Evolutionary conservation across 1,140 invertebrate genomes (phyloP), one percentile per base, ranked within the genome.

Genomic region (Achatina immaculata): DNA sequence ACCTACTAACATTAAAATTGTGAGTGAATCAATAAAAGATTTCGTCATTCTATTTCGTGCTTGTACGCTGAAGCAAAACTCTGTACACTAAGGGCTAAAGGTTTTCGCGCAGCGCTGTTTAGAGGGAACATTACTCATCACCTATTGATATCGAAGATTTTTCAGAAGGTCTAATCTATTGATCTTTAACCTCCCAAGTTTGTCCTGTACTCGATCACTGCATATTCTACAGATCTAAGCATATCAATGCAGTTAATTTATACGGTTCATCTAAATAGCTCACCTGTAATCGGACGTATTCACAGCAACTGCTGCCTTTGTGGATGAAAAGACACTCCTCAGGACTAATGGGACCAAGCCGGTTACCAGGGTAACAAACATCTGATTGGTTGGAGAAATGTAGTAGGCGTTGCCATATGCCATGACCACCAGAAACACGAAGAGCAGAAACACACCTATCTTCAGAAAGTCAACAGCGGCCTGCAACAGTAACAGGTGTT

Each of bases 341-440:
- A 78, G 31, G 7, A 82, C 38, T 19, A 82, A 42, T 0, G 81
- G 81, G 16, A 77, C 68, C 62, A 76, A 45, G 16, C 81, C 81
- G 1, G 81, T 55, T 28, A 82, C 43, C n/a, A 82, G 68, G 24
- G 68, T 82, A 66, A 76, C 75, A 71, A 82, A 82, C 62, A 82
- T 45, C 31, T 77, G 74, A 28, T 68, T 77, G 81, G 65, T 82
- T 42, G 65, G 74, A n/a, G 81, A 82, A 36, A 82, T 36, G 38
- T 77, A 77, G 68, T 78, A 82, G 74, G 48, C 62, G 75, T 43
- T 69, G 66, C 74, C 81, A 51, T 82, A 82, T 42, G 81, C 81
- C 81, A 82, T 51, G 2, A 82, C 74, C 9, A 71, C 74, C 43
- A 82, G 74, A 45, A 82, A 55, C 4, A 82, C 36, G 28, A 82